phyloP scores from a whole-genome alignment of 2,797 vertebrate genomes.

The Hyperoplus immaculatus region DNA sequence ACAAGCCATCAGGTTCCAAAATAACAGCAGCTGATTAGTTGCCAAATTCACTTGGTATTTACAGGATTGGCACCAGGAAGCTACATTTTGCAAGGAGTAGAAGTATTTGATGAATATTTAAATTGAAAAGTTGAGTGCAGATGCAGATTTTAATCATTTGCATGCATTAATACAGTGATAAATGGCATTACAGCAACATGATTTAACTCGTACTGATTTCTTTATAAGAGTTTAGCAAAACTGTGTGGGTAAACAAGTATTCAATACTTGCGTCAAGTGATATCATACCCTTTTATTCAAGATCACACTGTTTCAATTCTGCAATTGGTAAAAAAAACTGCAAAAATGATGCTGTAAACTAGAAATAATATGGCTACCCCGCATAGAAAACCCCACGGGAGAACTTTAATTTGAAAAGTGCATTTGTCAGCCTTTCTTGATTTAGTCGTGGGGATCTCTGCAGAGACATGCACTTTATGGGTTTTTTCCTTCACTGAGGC shows the following conservation, averaged over 20 bases:
- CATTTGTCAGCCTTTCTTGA: background rate
- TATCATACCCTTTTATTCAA: background rate
- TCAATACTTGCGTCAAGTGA: background rate
- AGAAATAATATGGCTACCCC: background rate
- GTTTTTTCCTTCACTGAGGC: background rate
- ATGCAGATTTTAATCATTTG: background rate
- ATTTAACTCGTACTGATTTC: background rate
- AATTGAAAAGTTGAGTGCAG: background rate
- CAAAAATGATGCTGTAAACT: no score
- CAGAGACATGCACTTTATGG: background rate
- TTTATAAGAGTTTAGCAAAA: background rate
- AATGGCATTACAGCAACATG: background rate
- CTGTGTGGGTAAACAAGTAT: background rate
- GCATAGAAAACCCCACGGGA: background rate
- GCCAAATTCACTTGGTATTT: background rate
- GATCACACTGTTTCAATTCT: background rate
- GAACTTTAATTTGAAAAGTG: background rate
- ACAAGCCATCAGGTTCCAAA: background rate
- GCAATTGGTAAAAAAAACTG: background rate
- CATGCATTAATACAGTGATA: background rate
- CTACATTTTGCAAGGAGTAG: background rate
- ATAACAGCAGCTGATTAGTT: background rate
- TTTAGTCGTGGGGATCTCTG: conserved; percentile 20
- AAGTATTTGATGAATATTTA: background rate
- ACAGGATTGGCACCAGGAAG: background rate